A percentile compares a stretch with the other conserved stretches of the same genome.
Evolutionary conservation across 2,113 vertebrate species (phyloP).

Genomic region (Rhinichthys klamathensis): DNA sequence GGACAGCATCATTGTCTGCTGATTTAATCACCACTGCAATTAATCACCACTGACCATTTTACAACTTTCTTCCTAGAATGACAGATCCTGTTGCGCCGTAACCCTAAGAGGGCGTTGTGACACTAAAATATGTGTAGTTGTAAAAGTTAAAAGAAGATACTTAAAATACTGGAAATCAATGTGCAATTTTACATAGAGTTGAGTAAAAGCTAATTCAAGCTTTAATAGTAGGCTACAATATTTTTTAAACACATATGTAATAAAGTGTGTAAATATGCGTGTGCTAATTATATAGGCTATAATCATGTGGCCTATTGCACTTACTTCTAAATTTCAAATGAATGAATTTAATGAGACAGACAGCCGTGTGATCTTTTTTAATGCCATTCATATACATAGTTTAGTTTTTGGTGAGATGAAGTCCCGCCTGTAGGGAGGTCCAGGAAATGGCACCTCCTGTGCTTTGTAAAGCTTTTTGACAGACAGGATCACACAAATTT

Average conservation of each 20-base stretch:
- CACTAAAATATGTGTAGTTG: neutral
- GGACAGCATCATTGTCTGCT: neutral
- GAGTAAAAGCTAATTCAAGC: neutral
- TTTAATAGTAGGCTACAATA: neutral
- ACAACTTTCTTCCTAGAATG: neutral
- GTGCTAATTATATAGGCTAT: no score
- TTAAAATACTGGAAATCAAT: neutral
- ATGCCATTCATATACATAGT: neutral
- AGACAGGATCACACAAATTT: neutral
- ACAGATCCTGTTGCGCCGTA: neutral
- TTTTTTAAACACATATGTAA: neutral
- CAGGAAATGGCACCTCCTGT: conserved; percentile 30
- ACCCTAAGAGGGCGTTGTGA: neutral
- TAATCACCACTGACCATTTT: neutral
- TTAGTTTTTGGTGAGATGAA: neutral
- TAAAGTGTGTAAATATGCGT: neutral
- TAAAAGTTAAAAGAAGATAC: neutral
- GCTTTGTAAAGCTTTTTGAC: neutral
- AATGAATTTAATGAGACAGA: neutral
- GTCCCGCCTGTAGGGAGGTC: conserved; percentile 20
- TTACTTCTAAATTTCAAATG: neutral
- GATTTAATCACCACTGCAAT: neutral
- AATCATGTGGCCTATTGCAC: neutral
- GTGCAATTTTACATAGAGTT: neutral
- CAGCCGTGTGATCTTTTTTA: neutral